Evolutionary conservation across 2,888 invertebrate genomes (phyloP).

Genomic region (Ypsolopha sequella): DNA sequence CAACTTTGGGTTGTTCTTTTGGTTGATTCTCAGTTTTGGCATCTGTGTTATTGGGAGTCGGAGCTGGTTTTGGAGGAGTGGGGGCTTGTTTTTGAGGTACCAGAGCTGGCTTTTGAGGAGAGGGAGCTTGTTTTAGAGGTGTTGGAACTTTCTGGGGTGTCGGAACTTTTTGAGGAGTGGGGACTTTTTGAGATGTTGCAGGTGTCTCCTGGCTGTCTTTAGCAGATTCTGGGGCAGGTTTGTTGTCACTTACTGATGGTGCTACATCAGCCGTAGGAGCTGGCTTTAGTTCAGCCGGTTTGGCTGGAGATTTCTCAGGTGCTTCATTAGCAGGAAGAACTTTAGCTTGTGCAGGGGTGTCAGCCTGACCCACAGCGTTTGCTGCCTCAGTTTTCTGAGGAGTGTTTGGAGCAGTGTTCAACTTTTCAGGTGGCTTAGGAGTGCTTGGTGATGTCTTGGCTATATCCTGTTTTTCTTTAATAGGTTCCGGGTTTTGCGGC

Average conservation of each 20-base stretch:
- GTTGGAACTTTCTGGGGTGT: conserved; percentile 10
- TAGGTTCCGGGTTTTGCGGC: conserved; percentile 47
- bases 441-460: conserved; percentile 59
- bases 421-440: conserved; percentile 56
- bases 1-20: conserved; percentile 40
- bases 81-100: neutral
- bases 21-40: conserved; percentile 28
- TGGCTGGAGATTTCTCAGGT: conserved; percentile 20
- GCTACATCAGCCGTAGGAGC: conserved; percentile 50
- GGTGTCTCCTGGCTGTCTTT: conserved; percentile 30
- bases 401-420: conserved; percentile 30
- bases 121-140: conserved; percentile 17
- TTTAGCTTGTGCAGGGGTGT: conserved; percentile 43
- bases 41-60: conserved; percentile 28
- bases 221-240: conserved; percentile 50
- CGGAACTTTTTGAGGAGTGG: conserved; percentile 17
- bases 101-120: conserved; percentile 19
- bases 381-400: conserved; percentile 45
- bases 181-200: no score
- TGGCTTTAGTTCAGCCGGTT: conserved; percentile 47
- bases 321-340: conserved; percentile 48
- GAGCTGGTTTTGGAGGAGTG: conserved; percentile 28
- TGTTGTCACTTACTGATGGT: conserved; percentile 49
- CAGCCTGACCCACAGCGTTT: conserved; percentile 27
- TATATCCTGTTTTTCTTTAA: conserved; percentile 55